phyloP scores from a whole-genome alignment of 2,888 invertebrate species.

The Drosophila quinaria region DNA sequence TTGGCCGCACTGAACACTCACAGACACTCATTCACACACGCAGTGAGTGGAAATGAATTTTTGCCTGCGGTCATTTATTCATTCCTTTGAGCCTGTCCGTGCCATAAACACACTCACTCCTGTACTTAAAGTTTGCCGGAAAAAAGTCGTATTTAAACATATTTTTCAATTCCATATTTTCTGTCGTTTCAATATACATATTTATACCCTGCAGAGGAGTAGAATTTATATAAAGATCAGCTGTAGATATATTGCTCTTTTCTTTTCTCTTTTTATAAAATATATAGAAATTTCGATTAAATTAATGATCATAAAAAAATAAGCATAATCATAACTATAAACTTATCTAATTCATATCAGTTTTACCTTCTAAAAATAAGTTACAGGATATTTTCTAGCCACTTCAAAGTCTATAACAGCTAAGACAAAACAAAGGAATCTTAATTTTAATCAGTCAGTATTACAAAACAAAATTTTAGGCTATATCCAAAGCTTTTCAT shows the following conservation, averaged over 20 bases:
- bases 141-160: slow-evolving; percentile 2
- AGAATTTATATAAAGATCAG: too few relatives aligned
- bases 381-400: neutral
- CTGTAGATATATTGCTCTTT: too few relatives aligned
- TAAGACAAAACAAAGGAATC: too few relatives aligned
- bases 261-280: too few relatives aligned
- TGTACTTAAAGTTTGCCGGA: neutral
- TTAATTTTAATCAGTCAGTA: neutral
- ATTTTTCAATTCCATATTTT: slow-evolving; percentile 35
- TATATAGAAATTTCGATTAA: too few relatives aligned
- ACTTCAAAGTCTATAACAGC: neutral
- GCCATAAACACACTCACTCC: slow-evolving; percentile 23
- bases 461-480: neutral
- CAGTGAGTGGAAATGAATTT: slow-evolving; percentile 33
- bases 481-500: neutral
- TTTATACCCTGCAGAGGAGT: slow-evolving; percentile 8
- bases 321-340: too few relatives aligned
- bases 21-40: slow-evolving; percentile 32
- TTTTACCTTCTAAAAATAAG: neutral
- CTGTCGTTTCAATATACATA: slow-evolving; percentile 50
- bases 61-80: slow-evolving; percentile 64
- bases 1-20: slow-evolving; percentile 6
- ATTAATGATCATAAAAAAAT: too few relatives aligned
- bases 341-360: too few relatives aligned
- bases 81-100: slow-evolving; percentile 43